A percentile compares a stretch with the other conserved stretches of the same genome.
Evolutionary conservation across 2,888 invertebrate species (phyloP).

Genomic region (Acanthacorydalis orientalis): DNA sequence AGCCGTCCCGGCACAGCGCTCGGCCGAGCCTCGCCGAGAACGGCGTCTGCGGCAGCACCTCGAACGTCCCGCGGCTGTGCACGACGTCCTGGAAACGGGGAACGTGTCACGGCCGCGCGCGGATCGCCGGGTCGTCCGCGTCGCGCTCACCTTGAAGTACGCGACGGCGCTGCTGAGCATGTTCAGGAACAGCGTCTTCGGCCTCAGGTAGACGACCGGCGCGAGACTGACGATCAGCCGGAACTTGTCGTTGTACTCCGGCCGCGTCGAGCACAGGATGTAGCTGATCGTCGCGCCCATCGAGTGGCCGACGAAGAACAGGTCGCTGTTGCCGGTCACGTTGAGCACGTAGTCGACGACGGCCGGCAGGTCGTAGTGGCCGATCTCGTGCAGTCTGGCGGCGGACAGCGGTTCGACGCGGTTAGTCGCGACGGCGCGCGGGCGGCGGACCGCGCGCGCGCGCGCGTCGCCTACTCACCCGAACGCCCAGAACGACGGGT

Average conservation of each 20-base stretch:
- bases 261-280: constrained; percentile 25
- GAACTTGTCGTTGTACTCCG: constrained; percentile 23
- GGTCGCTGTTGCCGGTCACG: constrained; percentile 26
- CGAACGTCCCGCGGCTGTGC: constrained; percentile 16
- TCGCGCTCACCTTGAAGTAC: neutral
- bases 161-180: neutral
- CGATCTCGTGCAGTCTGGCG: constrained; percentile 47
- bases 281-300: constrained; percentile 35
- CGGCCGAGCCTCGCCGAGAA: constrained; percentile 17
- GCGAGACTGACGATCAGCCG: constrained; percentile 20
- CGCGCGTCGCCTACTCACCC: constrained; percentile 43
- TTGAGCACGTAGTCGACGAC: constrained; percentile 37
- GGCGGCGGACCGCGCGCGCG: constrained; percentile 28
- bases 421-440: too few relatives aligned
- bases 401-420: constrained; percentile 27
- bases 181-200: constrained; percentile 3
- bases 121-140: neutral
- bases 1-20: constrained; percentile 27
- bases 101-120: neutral
- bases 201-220: constrained; percentile 20
- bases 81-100: constrained; percentile 14
- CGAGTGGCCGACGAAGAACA: constrained; percentile 46
- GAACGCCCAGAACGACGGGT: constrained; percentile 38
- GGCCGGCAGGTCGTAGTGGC: constrained; percentile 40
- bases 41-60: constrained; percentile 20